A percentile compares a stretch with the other conserved stretches of the same genome.
Conservation (phyloP, 2,797 vertebrate species). For the Epinephelus coioides region DNA sequence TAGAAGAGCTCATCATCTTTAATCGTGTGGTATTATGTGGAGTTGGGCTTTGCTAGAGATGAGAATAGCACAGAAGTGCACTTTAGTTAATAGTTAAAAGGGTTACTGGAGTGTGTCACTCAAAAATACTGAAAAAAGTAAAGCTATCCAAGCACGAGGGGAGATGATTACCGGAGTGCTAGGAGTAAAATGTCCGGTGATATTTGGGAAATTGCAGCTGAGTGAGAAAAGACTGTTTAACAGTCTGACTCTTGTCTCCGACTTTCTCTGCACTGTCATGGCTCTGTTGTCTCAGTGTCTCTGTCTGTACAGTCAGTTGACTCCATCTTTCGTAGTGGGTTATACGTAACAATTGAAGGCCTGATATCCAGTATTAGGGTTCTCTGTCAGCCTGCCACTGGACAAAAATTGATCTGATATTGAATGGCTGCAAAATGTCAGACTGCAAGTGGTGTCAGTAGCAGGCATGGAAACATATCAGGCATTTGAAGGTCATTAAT, state of each 20-base stretch:
- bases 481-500: constrained; percentile 57
- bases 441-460: constrained; percentile 35
- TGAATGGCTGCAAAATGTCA: constrained; percentile 52
- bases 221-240: constrained; percentile 32
- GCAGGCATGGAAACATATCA: constrained; percentile 19
- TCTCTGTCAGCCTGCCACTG: constrained; percentile 10
- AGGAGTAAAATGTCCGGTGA: constrained; percentile 43
- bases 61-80: constrained; percentile 49
- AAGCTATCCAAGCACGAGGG: constrained; percentile 26
- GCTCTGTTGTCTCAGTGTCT: constrained; percentile 6
- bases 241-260: constrained; percentile 25
- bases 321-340: background rate
- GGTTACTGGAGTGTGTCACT: constrained; percentile 37
- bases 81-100: constrained; percentile 63
- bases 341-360: background rate
- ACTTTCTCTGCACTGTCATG: constrained; percentile 26
- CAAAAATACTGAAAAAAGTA: constrained; percentile 19
- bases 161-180: constrained; percentile 55
- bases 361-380: background rate
- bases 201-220: constrained; percentile 48
- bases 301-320: background rate
- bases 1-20: constrained; percentile 51
- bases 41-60: constrained; percentile 33
- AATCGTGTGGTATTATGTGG: constrained; percentile 44
- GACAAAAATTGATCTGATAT: constrained; percentile 56